A percentile compares a stretch with the other conserved stretches of the same genome.
These are phyloP conservation scores for Chaetophractus vellerosus DNA, from an alignment of 2,797 vertebrate genomes.

Conservation along the genomic window DNA sequence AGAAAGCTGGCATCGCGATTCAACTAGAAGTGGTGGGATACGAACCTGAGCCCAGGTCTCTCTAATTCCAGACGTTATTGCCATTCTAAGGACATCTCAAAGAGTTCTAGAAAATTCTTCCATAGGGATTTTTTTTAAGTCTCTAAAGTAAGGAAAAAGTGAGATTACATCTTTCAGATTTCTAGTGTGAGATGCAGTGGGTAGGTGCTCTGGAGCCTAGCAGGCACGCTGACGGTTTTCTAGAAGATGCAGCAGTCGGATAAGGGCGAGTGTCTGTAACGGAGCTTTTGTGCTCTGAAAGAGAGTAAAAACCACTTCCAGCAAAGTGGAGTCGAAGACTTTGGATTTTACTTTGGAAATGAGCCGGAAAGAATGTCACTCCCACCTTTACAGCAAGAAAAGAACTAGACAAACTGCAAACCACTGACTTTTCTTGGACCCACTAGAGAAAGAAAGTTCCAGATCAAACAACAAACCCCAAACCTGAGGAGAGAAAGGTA, in stretches of 20 bases:
- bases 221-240: not conserved
- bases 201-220: conserved; percentile 69
- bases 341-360: not conserved
- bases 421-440: not conserved
- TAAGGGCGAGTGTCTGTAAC: not conserved
- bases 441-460: not conserved
- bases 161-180: conserved; percentile 75
- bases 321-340: not conserved
- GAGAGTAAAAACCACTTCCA: not conserved
- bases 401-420: not conserved
- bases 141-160: conserved; percentile 79
- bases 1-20: not conserved
- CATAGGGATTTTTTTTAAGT: conserved; percentile 66
- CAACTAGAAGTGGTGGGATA: no score
- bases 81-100: conserved; percentile 72
- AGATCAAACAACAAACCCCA: not conserved
- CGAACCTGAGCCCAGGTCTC: not conserved
- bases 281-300: not conserved
- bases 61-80: not conserved
- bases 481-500: not conserved
- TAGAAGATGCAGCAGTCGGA: not conserved
- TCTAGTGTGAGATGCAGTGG: conserved; percentile 68
- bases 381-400: not conserved
- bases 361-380: accelerated
- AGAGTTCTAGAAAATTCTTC: conserved; percentile 62